Conservation (phyloP, 2,888 invertebrate species). For the Eupithecia tripunctaria region DNA sequence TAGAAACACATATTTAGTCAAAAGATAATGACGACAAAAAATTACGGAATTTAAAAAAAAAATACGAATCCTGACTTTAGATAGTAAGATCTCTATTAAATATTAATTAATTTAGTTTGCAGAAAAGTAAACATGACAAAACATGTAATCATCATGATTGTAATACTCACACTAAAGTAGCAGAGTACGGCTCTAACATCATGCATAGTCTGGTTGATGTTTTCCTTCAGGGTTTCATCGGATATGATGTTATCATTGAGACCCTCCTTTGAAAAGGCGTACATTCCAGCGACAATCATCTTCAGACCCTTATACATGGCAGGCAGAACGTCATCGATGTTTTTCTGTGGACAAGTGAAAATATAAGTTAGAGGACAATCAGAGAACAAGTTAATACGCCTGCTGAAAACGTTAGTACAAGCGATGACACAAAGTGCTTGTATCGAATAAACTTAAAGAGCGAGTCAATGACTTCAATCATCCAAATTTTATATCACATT, state of each 20-base stretch:
- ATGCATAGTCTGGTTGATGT: conserved; percentile 85
- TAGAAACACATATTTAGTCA: conserved; percentile 36
- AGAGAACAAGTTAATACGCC: neutral
- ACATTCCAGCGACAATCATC: conserved; percentile 88
- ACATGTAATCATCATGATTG: too few species aligned
- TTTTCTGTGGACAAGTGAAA: conserved; percentile 59
- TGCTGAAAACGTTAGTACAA: neutral
- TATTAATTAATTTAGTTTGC: neutral
- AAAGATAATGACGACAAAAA: neutral
- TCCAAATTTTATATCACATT: neutral
- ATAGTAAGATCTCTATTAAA: neutral
- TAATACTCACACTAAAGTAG: conserved; percentile 85
- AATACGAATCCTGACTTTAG: neutral
- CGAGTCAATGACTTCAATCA: neutral
- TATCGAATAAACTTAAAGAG: neutral
- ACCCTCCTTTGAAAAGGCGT: conserved; percentile 87
- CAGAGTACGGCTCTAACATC: conserved; percentile 87
- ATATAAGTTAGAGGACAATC: neutral
- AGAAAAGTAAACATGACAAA: too few species aligned
- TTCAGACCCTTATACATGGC: conserved; percentile 88
- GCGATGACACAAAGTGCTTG: neutral
- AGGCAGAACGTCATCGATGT: conserved; percentile 76
- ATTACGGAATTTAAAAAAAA: too few species aligned
- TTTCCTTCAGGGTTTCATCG: conserved; percentile 63
- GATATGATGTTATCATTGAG: conserved; percentile 64